Evolutionary conservation across 1,140 invertebrate species (phyloP).

Genomic region (Frieseomelitta varia): DNA sequence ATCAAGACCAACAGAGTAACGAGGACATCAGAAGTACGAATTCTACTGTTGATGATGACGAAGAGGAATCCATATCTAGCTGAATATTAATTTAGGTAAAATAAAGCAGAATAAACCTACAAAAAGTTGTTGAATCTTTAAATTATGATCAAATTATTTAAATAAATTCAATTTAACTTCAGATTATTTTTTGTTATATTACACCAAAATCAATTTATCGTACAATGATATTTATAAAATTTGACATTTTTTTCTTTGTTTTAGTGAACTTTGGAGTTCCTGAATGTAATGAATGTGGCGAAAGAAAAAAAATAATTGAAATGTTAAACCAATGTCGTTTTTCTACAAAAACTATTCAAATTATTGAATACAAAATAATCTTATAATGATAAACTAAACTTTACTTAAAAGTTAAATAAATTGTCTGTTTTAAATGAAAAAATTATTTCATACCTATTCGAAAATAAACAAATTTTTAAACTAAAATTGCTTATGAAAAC

Average conservation of each 20-base stretch:
- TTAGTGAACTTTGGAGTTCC: conserved; percentile 32
- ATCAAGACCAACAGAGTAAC: conserved; percentile 48
- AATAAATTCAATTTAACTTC: not conserved
- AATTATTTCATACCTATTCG: not conserved
- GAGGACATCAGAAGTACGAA: conserved; percentile 73
- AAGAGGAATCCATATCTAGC: conserved; percentile 71
- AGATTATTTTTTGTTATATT: not conserved
- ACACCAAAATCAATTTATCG: not conserved
- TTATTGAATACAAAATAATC: not conserved
- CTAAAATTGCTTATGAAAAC: too few species aligned
- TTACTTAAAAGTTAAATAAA: too few species aligned
- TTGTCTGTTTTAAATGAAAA: not conserved
- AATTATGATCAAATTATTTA: too few species aligned
- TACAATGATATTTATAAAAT: not conserved
- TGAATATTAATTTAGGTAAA: conserved; percentile 60
- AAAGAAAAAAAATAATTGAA: conserved; percentile 5
- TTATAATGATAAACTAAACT: too few species aligned
- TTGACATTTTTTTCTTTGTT: conserved; percentile 16
- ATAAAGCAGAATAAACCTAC: not conserved
- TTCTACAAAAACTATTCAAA: conserved; percentile 27
- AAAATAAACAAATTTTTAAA: not conserved
- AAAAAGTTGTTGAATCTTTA: not conserved
- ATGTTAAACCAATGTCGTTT: conserved; percentile 48
- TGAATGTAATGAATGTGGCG: conserved; percentile 5
- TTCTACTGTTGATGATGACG: conserved; percentile 70